A percentile compares a stretch with the other conserved stretches of the same genome.
Conservation (phyloP, 2,797 vertebrate genomes). For the Molossus molossus region DNA sequence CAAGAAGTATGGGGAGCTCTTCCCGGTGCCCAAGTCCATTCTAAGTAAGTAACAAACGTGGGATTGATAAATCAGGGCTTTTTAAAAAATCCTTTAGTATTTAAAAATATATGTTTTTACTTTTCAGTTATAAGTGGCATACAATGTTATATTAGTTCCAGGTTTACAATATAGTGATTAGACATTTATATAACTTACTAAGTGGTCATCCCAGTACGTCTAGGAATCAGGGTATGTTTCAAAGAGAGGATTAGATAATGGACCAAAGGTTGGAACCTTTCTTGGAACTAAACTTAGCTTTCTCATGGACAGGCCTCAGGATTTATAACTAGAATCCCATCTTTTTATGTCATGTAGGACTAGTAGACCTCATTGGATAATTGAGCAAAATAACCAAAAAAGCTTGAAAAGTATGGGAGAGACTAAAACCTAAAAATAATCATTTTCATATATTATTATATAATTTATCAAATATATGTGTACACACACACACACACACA, state of each 20-base stretch:
- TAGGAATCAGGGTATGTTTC: neutral
- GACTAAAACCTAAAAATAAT: slow-evolving; percentile 22
- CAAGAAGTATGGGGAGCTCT: slow-evolving; percentile 94
- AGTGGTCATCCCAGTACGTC: neutral
- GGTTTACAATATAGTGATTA: neutral
- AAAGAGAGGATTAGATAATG: neutral
- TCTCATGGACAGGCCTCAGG: neutral
- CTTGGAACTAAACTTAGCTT: neutral
- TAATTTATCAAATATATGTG: neutral
- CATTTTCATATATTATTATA: neutral
- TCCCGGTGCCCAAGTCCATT: slow-evolving; percentile 94
- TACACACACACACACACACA: neutral
- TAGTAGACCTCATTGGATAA: neutral
- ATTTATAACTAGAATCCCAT: neutral
- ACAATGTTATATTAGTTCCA: neutral
- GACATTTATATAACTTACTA: neutral
- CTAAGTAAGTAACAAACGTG: slow-evolving; percentile 91
- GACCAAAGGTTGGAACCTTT: neutral
- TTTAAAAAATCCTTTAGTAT: neutral
- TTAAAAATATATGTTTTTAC: neutral
- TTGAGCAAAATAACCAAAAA: slow-evolving; percentile 18
- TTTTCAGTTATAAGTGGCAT: neutral
- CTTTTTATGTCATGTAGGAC: neutral
- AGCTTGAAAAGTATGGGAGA: slow-evolving; percentile 4
- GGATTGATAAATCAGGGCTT: neutral